Evolutionary conservation across 2,797 vertebrate genomes (phyloP), one percentile per base, ranked within the genome.

Genomic region (Avahi laniger): DNA sequence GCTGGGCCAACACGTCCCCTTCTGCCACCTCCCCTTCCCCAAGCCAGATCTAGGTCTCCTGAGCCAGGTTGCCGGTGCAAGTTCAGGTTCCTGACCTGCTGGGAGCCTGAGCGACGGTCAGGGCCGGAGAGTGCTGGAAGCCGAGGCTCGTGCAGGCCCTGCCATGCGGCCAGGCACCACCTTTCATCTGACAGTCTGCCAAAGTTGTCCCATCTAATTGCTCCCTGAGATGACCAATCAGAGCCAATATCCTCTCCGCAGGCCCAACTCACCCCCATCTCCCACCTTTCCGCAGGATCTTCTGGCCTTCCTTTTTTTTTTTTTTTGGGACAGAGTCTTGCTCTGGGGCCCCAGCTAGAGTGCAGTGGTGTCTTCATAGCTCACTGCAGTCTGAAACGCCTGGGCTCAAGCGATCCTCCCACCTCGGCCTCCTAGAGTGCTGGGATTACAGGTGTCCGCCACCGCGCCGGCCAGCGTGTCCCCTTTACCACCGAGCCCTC

Each of bases 21-120:
- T 46, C 28, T 3, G 11, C 35, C 38, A 14, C 46, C 30, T 92
- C 73, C 46, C 4, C 18, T 10, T 82, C 50, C 43, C 61, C 67
- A 2, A 24, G 22, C n/a, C n/a, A 1, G 0, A 59, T 28, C 33
- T 46, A 38, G 6, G 1, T 54, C 18, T 80, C 50, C 14, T 43
- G 59, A 84, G 3, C 75, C 9, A 50, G 9, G 22, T 1, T 0
- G n/a, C 57, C 52, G 41, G 46, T 5, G 18, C 48, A 67, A 94
- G n/a, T 43, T 67, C 72, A 85, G 52, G 43, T 59, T 79, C n/a
- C 28, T 2, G 12, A 61, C 67, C 33, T 65, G 50, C 50, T 38
- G 18, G 8, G 61, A 38, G 14, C n/a, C 70, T 48, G 38, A 73
- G 33, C 57, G 41, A 79, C 13, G 12, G 30, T n/a, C 28, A 15